Evolutionary conservation across 2,888 invertebrate genomes (phyloP).

Genomic region (Teleiodes luculella): DNA sequence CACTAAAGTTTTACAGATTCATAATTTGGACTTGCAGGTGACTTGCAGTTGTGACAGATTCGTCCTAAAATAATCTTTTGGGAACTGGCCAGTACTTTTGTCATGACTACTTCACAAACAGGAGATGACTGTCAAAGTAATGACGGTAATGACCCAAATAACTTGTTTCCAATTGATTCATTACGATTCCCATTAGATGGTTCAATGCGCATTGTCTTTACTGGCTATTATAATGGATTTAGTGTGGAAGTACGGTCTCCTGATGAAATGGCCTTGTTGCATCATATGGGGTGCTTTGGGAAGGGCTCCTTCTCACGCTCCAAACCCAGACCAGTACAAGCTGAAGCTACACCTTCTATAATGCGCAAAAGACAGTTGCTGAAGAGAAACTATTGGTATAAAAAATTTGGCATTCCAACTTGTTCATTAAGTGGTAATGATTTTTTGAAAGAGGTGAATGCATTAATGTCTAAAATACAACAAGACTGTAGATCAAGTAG

Average conservation of each 20-base stretch:
- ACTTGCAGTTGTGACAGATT: constrained; percentile 38
- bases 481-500: constrained; percentile 35
- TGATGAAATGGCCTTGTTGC: constrained; percentile 79
- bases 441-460: constrained; percentile 54
- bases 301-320: constrained; percentile 83
- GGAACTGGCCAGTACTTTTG: constrained; percentile 65
- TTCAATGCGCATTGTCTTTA: constrained; percentile 67
- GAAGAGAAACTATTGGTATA: constrained; percentile 77
- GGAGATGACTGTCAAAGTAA: constrained; percentile 71
- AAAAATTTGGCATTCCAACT: constrained; percentile 49
- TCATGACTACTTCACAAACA: constrained; percentile 55
- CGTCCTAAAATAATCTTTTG: constrained; percentile 55
- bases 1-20: constrained; percentile 47
- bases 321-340: constrained; percentile 62
- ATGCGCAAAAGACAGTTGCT: constrained; percentile 80
- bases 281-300: constrained; percentile 87
- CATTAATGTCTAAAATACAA: constrained; percentile 47
- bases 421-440: constrained; percentile 35
- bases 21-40: constrained; percentile 34
- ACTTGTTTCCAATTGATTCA: constrained; percentile 56
- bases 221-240: constrained; percentile 83
- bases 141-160: constrained; percentile 67
- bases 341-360: constrained; percentile 48
- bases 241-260: constrained; percentile 80
- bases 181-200: constrained; percentile 67